Base-by-base conservation (phyloP, 64 coral and sea anemone genomes). In the Pocillopora damicornis region DNA sequence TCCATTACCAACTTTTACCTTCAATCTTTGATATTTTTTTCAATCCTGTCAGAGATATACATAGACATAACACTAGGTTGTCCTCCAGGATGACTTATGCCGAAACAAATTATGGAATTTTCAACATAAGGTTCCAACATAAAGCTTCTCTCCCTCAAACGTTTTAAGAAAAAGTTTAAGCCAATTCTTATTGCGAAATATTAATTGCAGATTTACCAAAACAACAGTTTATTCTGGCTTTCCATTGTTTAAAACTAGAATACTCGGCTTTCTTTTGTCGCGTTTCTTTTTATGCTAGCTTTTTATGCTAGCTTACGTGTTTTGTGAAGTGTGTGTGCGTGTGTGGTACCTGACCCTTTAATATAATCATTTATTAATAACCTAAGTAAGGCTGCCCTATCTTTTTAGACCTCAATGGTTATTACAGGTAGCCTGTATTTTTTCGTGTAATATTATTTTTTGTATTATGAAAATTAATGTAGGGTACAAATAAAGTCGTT, bases 91-190 rank as follows among this genome's bases (percentile, higher is more conserved):
- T 77, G 36, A 65, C 57, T 60, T 88, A 71, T 58, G 67, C 78
- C 63, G 71, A 61, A 23, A 78, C 61, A 74, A 92, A 87, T 79
- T 80, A 73, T 79, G 89, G 89, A 75, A 64, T 75, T 63, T 85
- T 84, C 22, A 91, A 63, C 42, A 91, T 85, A 56, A 91, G 80
- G 76, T 91, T 75, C 17, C 30, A 56, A 75, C 23, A 15, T 91
- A 11, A 85, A 85, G 69, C 20, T 73, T 26, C 69, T 73, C 42
- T 73, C 69, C 20, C 22, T 26, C 30, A 73, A 23, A 73, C 69
- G 69, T 73, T 73, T 73, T 73, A 73, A 23, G 69, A 73, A 73
- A 25, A 73, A 73, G 69, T 26, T 26, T 10, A 22, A 73, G 20
- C 22, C 69, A 73, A 20, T 73, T 73, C 20, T n/a, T 73, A 73